Evolutionary conservation across 2,113 vertebrate genomes (phyloP).

Genomic region (Barbus barbus): DNA sequence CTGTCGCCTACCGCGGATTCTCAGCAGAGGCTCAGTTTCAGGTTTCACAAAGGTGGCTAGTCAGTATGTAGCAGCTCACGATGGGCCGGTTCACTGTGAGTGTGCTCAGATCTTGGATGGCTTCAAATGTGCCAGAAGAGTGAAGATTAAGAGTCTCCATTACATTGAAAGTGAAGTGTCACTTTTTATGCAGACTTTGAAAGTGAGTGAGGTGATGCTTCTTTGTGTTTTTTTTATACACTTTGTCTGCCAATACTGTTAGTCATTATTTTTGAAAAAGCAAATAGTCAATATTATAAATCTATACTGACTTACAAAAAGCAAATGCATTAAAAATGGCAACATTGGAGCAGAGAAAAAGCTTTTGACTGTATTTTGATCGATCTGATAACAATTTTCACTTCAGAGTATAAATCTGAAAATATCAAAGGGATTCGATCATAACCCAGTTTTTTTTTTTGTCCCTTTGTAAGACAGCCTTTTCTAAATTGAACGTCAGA

Average conservation of each 20-base stretch:
- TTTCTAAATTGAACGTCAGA: too few species aligned
- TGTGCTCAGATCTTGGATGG: not conserved
- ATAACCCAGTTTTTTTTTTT: too few species aligned
- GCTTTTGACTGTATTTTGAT: not conserved
- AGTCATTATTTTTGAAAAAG: too few species aligned
- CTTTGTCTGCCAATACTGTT: not conserved
- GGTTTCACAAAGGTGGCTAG: conserved; percentile 3
- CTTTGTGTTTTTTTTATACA: not conserved
- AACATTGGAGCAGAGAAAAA: not conserved
- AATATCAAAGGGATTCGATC: too few species aligned
- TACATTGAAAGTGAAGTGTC: conserved; percentile 10
- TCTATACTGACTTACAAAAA: not conserved
- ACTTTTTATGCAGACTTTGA: conserved; percentile 3
- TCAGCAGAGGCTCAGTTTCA: not conserved
- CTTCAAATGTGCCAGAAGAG: not conserved
- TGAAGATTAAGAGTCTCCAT: conserved; percentile 13
- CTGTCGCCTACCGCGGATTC: not conserved
- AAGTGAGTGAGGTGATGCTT: not conserved
- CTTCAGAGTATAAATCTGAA: too few species aligned
- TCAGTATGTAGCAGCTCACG: not conserved
- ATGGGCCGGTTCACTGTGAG: not conserved
- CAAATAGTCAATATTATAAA: not conserved
- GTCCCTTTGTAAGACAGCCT: too few species aligned
- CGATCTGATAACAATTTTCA: not conserved
- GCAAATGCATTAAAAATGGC: not conserved